Conservation (phyloP, 92 coral and sea anemone species). For the Palythoa grandiflora region DNA sequence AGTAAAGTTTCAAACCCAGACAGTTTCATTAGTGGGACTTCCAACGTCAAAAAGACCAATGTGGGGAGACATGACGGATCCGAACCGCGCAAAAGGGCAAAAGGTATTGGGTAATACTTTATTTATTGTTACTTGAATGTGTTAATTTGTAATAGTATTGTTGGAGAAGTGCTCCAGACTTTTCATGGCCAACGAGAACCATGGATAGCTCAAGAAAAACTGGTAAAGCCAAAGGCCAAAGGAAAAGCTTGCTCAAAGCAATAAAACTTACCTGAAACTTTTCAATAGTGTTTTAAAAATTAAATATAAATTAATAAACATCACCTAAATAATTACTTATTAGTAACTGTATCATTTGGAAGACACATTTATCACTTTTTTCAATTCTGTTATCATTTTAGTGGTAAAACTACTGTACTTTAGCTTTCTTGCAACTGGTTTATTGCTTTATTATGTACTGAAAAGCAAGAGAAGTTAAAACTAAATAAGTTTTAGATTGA, state of each 20-base stretch:
- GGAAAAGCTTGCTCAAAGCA: conserved; percentile 11
- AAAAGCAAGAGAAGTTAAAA: neutral
- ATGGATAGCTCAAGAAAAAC: neutral
- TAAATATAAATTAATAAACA: conserved; percentile 7
- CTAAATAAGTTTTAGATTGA: neutral
- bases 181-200: neutral
- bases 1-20: conserved; percentile 8
- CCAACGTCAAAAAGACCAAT: conserved; percentile 1
- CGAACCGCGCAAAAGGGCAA: conserved; percentile 27
- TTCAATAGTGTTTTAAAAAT: neutral
- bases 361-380: neutral
- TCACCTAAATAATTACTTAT: conserved; percentile 19
- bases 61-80: neutral
- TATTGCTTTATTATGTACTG: neutral
- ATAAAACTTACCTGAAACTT: neutral
- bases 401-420: conserved; percentile 3
- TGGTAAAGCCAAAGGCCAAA: conserved; percentile 18
- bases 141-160: neutral
- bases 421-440: conserved; percentile 18
- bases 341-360: conserved; percentile 20
- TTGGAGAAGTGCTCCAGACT: neutral
- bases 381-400: conserved; percentile 25
- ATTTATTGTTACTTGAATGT: neutral
- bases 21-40: neutral
- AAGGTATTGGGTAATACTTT: conserved; percentile 18